These are phyloP conservation scores for Neogale vison DNA, from an alignment of 2,113 vertebrate species.

Conservation along the genomic window DNA sequence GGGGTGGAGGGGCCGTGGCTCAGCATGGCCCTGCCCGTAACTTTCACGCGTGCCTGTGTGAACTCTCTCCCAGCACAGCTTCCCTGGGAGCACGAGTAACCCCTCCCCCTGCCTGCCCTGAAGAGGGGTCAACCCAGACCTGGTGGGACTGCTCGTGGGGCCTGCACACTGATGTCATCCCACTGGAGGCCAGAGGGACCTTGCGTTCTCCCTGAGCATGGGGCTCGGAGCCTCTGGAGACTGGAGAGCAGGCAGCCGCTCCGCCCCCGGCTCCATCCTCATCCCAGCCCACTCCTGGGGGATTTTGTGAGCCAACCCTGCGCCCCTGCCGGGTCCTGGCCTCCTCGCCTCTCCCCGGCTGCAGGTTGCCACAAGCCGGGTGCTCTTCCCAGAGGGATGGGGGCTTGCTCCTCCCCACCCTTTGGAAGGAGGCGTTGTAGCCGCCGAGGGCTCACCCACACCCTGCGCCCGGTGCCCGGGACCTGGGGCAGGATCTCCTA, in stretches of 20 bases:
- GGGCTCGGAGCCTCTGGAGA: background rate
- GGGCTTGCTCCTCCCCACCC: background rate
- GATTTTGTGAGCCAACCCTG: background rate
- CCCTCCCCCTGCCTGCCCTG: too few species aligned
- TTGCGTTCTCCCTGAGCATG: background rate
- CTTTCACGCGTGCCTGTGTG: background rate
- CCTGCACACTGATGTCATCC: background rate
- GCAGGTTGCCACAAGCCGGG: background rate
- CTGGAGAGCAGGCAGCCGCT: background rate
- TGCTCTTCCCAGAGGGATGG: background rate
- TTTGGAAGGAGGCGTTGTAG: background rate
- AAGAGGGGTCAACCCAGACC: background rate
- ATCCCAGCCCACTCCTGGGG: background rate
- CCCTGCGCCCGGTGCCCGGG: background rate
- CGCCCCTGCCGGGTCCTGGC: background rate
- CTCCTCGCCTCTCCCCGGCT: background rate
- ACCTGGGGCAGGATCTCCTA: background rate
- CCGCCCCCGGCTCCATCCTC: background rate
- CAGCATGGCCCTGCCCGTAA: background rate
- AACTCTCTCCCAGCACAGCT: background rate
- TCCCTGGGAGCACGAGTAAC: too few species aligned
- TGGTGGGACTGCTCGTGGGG: accelerated
- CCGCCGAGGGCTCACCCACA: too few species aligned
- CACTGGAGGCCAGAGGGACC: background rate
- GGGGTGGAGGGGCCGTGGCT: background rate